These are phyloP conservation scores for Ecliptopera silaceata DNA, from an alignment of 2,888 invertebrate genomes.

Conservation along the genomic window DNA sequence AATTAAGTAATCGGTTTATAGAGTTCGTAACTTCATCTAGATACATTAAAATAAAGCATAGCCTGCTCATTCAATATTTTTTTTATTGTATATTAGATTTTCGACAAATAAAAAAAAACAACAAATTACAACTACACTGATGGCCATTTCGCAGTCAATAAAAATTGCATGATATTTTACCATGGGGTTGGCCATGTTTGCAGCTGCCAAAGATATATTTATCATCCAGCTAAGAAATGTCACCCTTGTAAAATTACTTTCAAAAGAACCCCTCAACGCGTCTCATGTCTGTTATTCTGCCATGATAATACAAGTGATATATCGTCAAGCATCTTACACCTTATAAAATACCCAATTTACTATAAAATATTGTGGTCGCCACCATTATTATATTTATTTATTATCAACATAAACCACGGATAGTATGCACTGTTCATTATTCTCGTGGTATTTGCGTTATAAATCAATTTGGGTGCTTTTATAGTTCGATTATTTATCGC, in stretches of 20 bases:
- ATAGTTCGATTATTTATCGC: conserved; percentile 31
- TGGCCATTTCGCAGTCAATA: no score
- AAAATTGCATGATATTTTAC: no score
- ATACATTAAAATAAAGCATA: no score
- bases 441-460: conserved; percentile 42
- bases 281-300: conserved; percentile 46
- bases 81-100: no score
- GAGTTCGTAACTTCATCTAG: no score
- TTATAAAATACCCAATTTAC: conserved; percentile 58
- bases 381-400: conserved; percentile 55
- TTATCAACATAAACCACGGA: conserved; percentile 41
- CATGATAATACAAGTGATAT: conserved; percentile 63
- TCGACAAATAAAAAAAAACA: no score
- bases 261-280: conserved; percentile 41
- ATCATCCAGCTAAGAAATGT: conserved; percentile 10
- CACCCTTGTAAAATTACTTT: conserved; percentile 57
- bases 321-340: conserved; percentile 56
- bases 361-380: conserved; percentile 52
- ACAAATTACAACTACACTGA: no score
- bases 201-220: no score
- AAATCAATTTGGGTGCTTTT: conserved; percentile 45
- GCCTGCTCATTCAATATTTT: no score
- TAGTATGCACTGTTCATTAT: conserved; percentile 42
- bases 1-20: no score
- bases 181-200: no score